Conservation (phyloP, 1,140 invertebrate genomes). For the Araneus ventricosus region DNA sequence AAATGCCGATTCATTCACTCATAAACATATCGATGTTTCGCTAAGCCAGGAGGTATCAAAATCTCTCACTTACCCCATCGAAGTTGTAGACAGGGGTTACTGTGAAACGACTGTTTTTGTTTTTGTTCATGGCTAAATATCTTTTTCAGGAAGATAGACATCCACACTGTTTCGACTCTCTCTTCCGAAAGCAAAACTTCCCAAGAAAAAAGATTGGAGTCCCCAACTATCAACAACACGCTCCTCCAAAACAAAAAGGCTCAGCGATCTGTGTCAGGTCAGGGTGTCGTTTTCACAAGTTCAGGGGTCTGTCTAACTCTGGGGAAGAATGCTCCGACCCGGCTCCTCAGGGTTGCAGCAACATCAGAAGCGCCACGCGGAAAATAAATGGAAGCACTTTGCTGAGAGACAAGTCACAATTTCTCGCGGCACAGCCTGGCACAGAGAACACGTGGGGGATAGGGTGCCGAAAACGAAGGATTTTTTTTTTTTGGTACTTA, state of each 20-base stretch:
- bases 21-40: neutral
- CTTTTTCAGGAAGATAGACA: neutral
- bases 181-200: neutral
- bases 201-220: neutral
- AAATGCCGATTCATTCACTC: too few species aligned
- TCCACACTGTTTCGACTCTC: neutral
- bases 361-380: neutral
- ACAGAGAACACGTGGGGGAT: neutral
- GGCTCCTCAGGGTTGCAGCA: conserved; percentile 3
- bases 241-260: neutral
- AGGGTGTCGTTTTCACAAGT: neutral
- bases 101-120: neutral
- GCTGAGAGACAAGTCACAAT: neutral
- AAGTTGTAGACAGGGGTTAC: conserved; percentile 27
- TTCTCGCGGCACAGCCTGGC: neutral
- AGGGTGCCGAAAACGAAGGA: too few species aligned
- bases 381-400: neutral
- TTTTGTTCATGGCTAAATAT: neutral
- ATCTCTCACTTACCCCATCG: neutral
- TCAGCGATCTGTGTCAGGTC: neutral
- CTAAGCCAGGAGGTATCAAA: neutral
- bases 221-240: neutral
- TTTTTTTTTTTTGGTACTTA: too few species aligned
- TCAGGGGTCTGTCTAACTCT: neutral
- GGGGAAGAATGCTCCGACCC: neutral